Evolutionary conservation across 2,797 vertebrate genomes (phyloP).

Genomic region (Lagorchestes hirsutus): DNA sequence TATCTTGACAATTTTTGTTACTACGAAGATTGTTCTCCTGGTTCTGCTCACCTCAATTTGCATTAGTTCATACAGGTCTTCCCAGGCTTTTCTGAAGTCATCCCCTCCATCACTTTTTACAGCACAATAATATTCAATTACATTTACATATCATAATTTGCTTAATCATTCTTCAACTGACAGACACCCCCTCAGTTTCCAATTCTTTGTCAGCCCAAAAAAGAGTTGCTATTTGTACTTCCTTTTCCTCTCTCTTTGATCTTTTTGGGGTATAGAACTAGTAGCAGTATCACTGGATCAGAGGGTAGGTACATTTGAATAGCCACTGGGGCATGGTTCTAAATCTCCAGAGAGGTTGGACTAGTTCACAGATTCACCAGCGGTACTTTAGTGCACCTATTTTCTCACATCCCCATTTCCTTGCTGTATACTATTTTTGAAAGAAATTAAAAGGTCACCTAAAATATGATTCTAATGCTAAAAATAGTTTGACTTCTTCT

Average conservation of each 20-base stretch:
- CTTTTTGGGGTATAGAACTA: neutral
- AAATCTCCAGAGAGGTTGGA: neutral
- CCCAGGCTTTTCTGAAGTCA: neutral
- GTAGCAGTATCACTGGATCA: neutral
- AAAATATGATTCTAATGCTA: constrained; percentile 21
- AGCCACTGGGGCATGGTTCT: neutral
- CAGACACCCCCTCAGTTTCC: neutral
- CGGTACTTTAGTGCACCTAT: neutral
- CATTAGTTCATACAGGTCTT: neutral
- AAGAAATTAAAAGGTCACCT: neutral
- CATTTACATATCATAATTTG: neutral
- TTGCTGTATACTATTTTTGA: neutral
- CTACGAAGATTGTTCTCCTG: neutral
- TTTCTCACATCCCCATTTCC: neutral
- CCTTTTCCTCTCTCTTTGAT: neutral
- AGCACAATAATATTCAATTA: neutral
- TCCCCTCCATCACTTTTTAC: neutral
- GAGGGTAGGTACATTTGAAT: neutral
- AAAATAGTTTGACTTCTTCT: neutral
- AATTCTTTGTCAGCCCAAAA: neutral
- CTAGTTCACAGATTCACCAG: neutral
- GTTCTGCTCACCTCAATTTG: neutral
- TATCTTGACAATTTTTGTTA: neutral
- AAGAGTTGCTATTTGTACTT: neutral
- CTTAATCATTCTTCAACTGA: neutral